Conservation (phyloP, 2,888 invertebrate species). For the Drosophila rellima region DNA sequence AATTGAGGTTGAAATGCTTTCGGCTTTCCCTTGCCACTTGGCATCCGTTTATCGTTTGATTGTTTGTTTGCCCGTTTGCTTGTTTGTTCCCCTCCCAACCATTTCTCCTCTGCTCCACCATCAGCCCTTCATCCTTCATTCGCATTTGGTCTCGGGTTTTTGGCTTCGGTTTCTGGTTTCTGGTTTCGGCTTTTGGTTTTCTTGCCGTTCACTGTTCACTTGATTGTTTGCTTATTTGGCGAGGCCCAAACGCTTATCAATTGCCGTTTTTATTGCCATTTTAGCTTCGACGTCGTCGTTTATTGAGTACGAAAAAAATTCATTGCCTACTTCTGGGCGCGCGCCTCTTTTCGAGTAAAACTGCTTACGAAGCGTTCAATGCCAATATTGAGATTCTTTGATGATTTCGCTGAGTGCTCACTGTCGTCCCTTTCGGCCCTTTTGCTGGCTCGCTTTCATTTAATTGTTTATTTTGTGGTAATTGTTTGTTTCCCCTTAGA, state of each 20-base stretch:
- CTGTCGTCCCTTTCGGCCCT: slow-evolving; percentile 9
- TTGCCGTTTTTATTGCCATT: slow-evolving; percentile 79
- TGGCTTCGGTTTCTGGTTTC: slow-evolving; percentile 24
- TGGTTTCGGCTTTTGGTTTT: slow-evolving; percentile 28
- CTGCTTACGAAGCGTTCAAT: slow-evolving; percentile 43
- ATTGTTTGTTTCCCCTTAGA: slow-evolving; percentile 65
- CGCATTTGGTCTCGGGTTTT: slow-evolving; percentile 11
- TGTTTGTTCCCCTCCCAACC: slow-evolving; percentile 35
- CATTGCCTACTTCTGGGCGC: slow-evolving; percentile 63
- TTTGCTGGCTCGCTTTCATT: slow-evolving; percentile 51
- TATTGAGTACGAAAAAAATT: slow-evolving; percentile 69
- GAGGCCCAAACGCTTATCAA: slow-evolving; percentile 70
- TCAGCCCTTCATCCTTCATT: slow-evolving; percentile 13
- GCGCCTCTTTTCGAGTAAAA: slow-evolving; percentile 39
- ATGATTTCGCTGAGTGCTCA: slow-evolving; percentile 40
- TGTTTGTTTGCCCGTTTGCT: slow-evolving; percentile 73
- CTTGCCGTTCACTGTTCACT: slow-evolving; percentile 49
- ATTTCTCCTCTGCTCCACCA: background rate
- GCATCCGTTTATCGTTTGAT: slow-evolving; percentile 81
- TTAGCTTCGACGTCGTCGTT: slow-evolving; percentile 59
- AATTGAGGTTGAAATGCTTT: slow-evolving; percentile 84
- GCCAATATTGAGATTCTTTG: slow-evolving; percentile 22
- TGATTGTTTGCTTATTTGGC: slow-evolving; percentile 77
- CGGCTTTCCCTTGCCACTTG: slow-evolving; percentile 59
- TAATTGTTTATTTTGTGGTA: slow-evolving; percentile 79